Evolutionary conservation across 2,888 invertebrate species (phyloP).

Genomic region (Sarcophaga carnaria): DNA sequence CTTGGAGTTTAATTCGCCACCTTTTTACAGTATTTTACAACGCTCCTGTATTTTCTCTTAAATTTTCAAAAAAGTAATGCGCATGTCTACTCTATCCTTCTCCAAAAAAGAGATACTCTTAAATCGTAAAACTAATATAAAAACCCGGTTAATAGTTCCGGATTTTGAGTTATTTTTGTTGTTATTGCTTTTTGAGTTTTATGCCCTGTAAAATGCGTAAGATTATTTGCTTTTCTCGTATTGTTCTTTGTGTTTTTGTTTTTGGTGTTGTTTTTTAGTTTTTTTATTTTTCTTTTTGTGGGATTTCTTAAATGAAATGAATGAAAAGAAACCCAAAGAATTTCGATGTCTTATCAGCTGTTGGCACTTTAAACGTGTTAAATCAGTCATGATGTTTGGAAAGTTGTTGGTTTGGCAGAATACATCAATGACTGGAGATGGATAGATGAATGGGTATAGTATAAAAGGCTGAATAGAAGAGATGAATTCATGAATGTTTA

Average conservation of each 20-base stretch:
- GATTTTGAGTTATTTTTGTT: not conserved
- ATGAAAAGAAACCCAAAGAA: not conserved
- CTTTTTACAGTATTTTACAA: not conserved
- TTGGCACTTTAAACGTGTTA: conserved; percentile 30
- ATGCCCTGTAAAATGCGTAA: conserved; percentile 51
- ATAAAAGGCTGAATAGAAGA: not conserved
- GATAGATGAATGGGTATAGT: not conserved
- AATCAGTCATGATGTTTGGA: conserved; percentile 28
- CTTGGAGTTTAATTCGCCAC: no score
- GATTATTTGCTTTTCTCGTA: not conserved
- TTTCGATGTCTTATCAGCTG: conserved; percentile 24
- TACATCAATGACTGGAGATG: not conserved
- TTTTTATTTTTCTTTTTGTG: not conserved
- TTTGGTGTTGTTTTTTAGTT: not conserved
- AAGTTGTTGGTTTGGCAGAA: not conserved
- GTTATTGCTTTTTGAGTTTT: not conserved
- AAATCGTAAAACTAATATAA: not conserved
- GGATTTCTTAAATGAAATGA: no score
- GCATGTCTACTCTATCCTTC: conserved; percentile 23
- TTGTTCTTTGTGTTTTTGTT: not conserved
- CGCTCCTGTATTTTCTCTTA: conserved; percentile 3
- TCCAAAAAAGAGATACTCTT: not conserved
- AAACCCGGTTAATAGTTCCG: conserved; percentile 44
- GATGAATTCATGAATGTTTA: not conserved
- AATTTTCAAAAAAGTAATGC: not conserved